Conservation (phyloP, 2,797 vertebrate species). For the Leptodactylus fallax region DNA sequence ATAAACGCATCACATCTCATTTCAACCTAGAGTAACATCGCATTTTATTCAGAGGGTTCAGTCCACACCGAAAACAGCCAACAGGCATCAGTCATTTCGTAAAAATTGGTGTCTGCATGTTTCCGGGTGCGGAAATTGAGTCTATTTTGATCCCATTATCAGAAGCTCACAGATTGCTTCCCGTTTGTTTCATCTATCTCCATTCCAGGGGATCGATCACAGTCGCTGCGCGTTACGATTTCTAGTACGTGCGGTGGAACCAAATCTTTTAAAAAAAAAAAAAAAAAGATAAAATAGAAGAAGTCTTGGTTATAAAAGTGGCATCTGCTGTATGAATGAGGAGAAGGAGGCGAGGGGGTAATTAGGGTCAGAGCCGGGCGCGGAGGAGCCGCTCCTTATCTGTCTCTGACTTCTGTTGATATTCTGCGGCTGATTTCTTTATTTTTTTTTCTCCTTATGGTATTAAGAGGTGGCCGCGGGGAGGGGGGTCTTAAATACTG, state of each 20-base stretch:
- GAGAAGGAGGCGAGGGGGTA: background rate
- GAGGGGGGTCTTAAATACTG: background rate
- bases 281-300: background rate
- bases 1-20: background rate
- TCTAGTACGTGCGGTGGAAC: background rate
- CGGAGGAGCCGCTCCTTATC: background rate
- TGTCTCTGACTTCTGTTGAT: background rate
- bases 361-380: background rate
- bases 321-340: background rate
- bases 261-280: background rate
- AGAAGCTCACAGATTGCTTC: conserved; percentile 2
- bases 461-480: background rate
- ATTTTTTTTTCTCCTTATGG: background rate
- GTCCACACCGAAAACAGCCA: background rate
- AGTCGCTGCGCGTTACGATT: background rate
- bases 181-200: conserved; percentile 16
- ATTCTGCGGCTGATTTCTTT: background rate
- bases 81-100: background rate
- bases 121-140: conserved; percentile 17
- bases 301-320: background rate
- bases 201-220: conserved; percentile 7
- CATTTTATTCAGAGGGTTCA: background rate
- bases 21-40: background rate
- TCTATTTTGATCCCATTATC: conserved; percentile 54
- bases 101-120: conserved; percentile 4